phyloP scores from a whole-genome alignment of 64 coral and sea anemone genomes.

The Platygyra sinensis region DNA sequence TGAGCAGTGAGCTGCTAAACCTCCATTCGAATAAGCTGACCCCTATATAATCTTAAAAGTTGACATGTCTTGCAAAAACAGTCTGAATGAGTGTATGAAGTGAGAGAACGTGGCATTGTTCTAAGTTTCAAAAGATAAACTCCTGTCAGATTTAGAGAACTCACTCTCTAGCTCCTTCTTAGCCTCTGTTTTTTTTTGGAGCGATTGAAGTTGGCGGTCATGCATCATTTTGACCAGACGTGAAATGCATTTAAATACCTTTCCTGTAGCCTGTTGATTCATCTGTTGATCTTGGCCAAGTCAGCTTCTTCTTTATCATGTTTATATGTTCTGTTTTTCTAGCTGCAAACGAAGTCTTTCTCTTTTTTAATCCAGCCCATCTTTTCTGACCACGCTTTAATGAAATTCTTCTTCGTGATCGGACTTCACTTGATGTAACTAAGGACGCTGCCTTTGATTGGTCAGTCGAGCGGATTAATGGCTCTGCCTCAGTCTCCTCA shows the following conservation, averaged over 20 bases:
- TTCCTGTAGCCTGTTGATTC: background rate
- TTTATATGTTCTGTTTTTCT: background rate
- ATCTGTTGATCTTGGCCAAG: background rate
- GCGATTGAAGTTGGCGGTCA: too few species aligned
- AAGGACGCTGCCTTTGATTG: background rate
- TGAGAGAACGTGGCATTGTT: too few species aligned
- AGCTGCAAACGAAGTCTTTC: background rate
- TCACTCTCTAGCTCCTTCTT: too few species aligned
- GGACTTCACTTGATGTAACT: background rate
- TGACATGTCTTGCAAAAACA: too few species aligned
- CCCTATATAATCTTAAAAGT: too few species aligned
- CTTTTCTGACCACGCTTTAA: background rate
- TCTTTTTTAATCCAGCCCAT: slow-evolving; percentile 13
- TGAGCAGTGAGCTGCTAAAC: too few species aligned
- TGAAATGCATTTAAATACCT: background rate
- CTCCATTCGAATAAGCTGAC: too few species aligned
- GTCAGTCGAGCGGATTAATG: background rate
- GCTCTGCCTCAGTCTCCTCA: background rate
- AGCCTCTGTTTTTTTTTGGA: too few species aligned
- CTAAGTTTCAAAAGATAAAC: too few species aligned
- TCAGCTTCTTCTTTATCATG: background rate
- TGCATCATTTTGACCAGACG: too few species aligned
- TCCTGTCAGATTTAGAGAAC: too few species aligned
- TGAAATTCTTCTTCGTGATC: background rate
- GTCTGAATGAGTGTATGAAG: too few species aligned